Evolutionary conservation across 2,888 invertebrate species (phyloP).

Genomic region (Dione juno): DNA sequence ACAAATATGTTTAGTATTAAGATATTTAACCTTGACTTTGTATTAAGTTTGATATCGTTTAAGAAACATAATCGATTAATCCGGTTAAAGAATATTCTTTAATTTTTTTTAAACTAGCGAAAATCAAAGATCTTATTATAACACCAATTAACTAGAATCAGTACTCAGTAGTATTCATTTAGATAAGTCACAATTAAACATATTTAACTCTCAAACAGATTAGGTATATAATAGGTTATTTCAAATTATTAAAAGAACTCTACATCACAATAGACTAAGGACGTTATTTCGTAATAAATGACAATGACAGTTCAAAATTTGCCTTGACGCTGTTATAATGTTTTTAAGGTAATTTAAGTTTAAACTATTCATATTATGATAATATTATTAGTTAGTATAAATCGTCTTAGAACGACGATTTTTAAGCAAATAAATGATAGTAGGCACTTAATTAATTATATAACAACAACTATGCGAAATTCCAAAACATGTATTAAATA

Average conservation of each 20-base stretch:
- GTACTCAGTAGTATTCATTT: no score
- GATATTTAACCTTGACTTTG: no score
- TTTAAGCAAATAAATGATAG: background rate
- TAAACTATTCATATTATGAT: background rate
- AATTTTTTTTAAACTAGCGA: no score
- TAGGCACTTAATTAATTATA: background rate
- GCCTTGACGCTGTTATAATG: background rate
- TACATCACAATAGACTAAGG: background rate
- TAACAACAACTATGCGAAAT: background rate
- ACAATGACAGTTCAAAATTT: slow-evolving; percentile 6
- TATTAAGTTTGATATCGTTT: no score
- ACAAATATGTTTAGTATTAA: no score
- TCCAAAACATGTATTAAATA: no score
- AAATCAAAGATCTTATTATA: no score
- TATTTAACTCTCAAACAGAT: no score
- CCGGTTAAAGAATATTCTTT: no score
- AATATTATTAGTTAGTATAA: background rate
- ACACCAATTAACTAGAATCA: no score
- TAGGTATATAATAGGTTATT: background rate
- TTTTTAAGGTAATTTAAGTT: background rate
- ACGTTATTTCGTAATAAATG: background rate
- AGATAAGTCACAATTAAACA: no score
- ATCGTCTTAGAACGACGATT: background rate
- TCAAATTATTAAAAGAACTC: background rate
- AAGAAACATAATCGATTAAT: no score